Conservation (phyloP, 2,797 vertebrate species). For the Lophotriccus pileatus region DNA sequence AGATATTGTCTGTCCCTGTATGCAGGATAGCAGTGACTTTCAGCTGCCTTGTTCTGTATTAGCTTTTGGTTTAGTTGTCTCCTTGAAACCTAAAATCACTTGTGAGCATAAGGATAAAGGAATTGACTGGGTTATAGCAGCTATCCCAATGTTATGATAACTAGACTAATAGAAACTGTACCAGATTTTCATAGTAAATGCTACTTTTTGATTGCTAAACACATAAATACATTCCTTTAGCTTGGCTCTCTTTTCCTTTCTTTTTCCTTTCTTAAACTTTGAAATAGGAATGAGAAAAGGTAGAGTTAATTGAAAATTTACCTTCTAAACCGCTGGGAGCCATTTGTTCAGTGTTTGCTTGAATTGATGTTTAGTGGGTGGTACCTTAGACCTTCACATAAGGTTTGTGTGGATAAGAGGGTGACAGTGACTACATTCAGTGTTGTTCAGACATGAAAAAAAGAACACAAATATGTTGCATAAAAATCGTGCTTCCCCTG, state of each 20-base stretch:
- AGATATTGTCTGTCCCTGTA: neutral
- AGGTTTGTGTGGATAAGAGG: neutral
- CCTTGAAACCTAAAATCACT: neutral
- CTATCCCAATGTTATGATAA: neutral
- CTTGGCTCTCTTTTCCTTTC: rapidly evolving
- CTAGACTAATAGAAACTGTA: neutral
- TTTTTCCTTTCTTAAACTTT: neutral
- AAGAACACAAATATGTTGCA: neutral
- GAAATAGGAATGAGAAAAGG: neutral
- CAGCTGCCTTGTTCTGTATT: neutral
- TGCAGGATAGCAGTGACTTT: neutral
- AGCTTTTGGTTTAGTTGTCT: neutral
- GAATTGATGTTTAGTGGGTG: neutral
- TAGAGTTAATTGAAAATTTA: neutral
- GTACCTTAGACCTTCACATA: neutral
- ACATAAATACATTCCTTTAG: neutral
- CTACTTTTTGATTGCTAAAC: neutral
- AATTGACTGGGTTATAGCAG: neutral
- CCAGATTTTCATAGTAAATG: neutral
- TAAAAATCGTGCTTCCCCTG: neutral
- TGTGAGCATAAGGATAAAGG: neutral
- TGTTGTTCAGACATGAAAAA: neutral
- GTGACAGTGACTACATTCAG: neutral
- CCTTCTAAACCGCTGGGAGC: neutral
- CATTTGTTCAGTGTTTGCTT: neutral